Conservation (phyloP, 2,797 vertebrate species). For the Hozukius guyotensis region DNA sequence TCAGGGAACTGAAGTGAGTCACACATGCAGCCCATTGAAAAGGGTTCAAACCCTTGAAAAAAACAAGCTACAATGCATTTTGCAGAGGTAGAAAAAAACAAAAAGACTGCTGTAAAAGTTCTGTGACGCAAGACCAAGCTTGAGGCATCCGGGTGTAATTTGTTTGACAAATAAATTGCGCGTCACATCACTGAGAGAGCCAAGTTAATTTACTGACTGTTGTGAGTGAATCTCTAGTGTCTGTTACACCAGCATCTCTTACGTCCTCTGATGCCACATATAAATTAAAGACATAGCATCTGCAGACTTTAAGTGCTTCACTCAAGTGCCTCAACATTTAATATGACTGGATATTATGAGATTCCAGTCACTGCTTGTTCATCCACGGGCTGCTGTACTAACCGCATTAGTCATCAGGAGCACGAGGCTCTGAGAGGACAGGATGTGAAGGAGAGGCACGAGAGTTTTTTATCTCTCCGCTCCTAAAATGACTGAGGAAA, state of each 20-base stretch:
- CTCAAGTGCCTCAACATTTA: slow-evolving; percentile 9
- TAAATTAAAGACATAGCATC: slow-evolving; percentile 7
- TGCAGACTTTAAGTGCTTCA: slow-evolving; percentile 1
- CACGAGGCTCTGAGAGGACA: slow-evolving; percentile 44
- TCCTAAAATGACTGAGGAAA: slow-evolving; percentile 50
- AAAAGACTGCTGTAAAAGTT: background rate
- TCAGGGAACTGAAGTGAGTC: slow-evolving; percentile 11
- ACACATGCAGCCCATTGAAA: background rate
- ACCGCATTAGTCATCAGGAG: slow-evolving; percentile 50
- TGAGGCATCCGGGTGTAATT: slow-evolving; percentile 36
- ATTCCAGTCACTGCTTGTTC: slow-evolving; percentile 30
- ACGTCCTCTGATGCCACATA: slow-evolving; percentile 24
- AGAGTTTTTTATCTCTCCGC: slow-evolving; percentile 48
- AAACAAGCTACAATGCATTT: background rate
- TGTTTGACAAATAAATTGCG: slow-evolving; percentile 39
- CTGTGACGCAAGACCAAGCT: background rate
- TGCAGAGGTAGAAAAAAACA: background rate
- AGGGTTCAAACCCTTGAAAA: background rate
- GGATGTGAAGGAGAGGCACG: slow-evolving; percentile 37
- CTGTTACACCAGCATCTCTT: slow-evolving; percentile 10
- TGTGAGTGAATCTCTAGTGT: slow-evolving; percentile 19
- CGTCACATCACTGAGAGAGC: slow-evolving; percentile 22
- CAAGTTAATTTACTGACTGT: slow-evolving; percentile 36
- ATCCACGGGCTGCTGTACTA: slow-evolving; percentile 30
- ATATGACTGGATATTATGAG: slow-evolving; percentile 25